A percentile compares a stretch with the other conserved stretches of the same genome.
Evolutionary conservation across 1,140 invertebrate species (phyloP).

Genomic region (Neoseiulus cucumeris): DNA sequence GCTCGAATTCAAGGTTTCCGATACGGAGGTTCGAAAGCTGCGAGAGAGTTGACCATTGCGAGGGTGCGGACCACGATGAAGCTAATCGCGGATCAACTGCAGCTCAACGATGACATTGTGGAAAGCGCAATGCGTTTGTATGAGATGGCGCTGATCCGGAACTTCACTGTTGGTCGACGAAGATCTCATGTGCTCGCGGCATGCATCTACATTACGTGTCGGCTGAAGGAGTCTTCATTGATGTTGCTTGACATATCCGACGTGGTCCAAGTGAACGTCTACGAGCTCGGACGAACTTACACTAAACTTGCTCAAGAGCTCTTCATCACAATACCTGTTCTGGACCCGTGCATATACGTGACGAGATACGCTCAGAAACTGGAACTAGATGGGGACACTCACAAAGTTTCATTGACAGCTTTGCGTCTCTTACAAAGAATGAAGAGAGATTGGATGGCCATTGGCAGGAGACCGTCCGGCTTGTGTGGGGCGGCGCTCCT

Average conservation of each 20-base stretch:
- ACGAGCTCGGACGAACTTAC: conserved; percentile 80
- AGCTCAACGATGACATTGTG: conserved; percentile 69
- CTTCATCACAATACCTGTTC: conserved; percentile 67
- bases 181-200: conserved; percentile 82
- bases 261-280: conserved; percentile 76
- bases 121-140: conserved; percentile 89
- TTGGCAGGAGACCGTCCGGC: conserved; percentile 79
- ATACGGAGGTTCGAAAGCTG: conserved; percentile 59
- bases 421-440: conserved; percentile 79
- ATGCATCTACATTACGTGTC: conserved; percentile 90
- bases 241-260: conserved; percentile 97
- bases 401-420: conserved; percentile 86
- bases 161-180: conserved; percentile 73
- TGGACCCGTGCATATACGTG: conserved; percentile 86
- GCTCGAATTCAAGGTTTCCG: conserved; percentile 42
- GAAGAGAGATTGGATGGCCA: conserved; percentile 94
- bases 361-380: conserved; percentile 80
- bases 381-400: conserved; percentile 72
- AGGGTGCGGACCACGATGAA: conserved; percentile 40
- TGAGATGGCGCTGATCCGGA: conserved; percentile 71
- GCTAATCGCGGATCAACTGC: conserved; percentile 26
- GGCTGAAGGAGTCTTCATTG: conserved; percentile 80
- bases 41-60: conserved; percentile 62
- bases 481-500: conserved; percentile 86
- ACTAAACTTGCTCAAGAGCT: conserved; percentile 65